Evolutionary conservation across 2,888 invertebrate genomes (phyloP).

Genomic region (Macaria notata): DNA sequence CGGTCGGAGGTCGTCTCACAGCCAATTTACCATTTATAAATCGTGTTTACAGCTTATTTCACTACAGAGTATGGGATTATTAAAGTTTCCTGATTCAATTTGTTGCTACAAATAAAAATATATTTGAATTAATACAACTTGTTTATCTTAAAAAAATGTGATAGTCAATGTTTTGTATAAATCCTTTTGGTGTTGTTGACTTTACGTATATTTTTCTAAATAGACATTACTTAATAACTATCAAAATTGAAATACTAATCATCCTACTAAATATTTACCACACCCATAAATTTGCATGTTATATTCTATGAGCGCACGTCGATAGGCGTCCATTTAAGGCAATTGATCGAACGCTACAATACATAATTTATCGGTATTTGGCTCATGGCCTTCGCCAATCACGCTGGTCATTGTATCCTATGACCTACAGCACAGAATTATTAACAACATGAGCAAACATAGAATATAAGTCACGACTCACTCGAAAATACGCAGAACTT

Average conservation of each 20-base stretch:
- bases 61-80: not conserved
- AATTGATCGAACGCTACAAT: constrained; percentile 27
- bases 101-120: not conserved
- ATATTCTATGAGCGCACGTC: too few species aligned
- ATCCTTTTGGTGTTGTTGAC: too few species aligned
- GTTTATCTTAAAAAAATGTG: not conserved
- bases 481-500: not conserved
- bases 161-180: too few species aligned
- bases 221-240: too few species aligned
- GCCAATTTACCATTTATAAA: constrained; percentile 44
- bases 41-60: constrained; percentile 26
- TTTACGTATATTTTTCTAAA: too few species aligned
- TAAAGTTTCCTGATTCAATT: not conserved
- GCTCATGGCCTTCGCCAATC: constrained; percentile 35
- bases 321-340: constrained; percentile 5
- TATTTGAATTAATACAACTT: not conserved
- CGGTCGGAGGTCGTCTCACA: constrained; percentile 41
- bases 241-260: too few species aligned
- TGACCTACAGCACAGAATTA: constrained; percentile 22
- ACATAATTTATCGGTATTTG: constrained; percentile 34
- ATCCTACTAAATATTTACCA: too few species aligned
- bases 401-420: constrained; percentile 25
- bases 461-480: constrained; percentile 3
- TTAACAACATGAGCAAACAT: constrained; percentile 4
- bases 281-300: too few species aligned